These are phyloP conservation scores for Sapajus apella DNA, from an alignment of 2,113 vertebrate species.

Conservation along the genomic window DNA sequence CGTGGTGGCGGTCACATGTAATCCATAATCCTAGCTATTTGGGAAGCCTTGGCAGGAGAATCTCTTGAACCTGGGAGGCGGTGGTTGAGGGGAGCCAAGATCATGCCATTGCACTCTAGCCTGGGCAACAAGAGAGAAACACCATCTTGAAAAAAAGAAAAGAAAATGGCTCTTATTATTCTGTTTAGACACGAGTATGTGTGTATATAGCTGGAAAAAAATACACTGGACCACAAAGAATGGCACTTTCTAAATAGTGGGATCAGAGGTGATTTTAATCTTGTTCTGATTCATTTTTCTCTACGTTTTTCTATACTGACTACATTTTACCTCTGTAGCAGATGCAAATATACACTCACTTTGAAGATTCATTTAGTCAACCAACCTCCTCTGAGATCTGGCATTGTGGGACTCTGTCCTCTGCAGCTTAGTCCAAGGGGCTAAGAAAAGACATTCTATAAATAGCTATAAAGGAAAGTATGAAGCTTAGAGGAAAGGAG, in stretches of 20 bases:
- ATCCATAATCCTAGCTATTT: too few species aligned
- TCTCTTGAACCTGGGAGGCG: too few species aligned
- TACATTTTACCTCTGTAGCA: not conserved
- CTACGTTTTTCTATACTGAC: slow-evolving; percentile 25
- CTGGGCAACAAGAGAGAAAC: too few species aligned
- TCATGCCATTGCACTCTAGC: too few species aligned
- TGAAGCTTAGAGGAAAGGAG: not conserved
- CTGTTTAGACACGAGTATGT: not conserved
- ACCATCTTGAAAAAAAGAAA: too few species aligned
- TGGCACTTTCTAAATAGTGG: not conserved
- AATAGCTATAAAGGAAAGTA: slow-evolving; percentile 40
- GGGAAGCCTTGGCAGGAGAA: too few species aligned
- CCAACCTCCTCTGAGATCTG: slow-evolving; percentile 21
- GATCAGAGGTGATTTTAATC: slow-evolving; percentile 52
- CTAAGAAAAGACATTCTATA: not conserved
- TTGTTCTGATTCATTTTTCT: slow-evolving; percentile 23
- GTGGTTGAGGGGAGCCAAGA: too few species aligned
- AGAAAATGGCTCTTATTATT: not conserved
- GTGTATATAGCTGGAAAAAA: not conserved
- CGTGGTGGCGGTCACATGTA: too few species aligned
- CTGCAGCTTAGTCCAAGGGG: not conserved
- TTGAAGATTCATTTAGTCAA: slow-evolving; percentile 38
- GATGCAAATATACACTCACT: slow-evolving; percentile 26
- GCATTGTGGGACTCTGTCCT: not conserved
- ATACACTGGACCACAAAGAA: not conserved